Conservation (phyloP, 2,797 vertebrate species). For the Distichodus sexfasciatus region DNA sequence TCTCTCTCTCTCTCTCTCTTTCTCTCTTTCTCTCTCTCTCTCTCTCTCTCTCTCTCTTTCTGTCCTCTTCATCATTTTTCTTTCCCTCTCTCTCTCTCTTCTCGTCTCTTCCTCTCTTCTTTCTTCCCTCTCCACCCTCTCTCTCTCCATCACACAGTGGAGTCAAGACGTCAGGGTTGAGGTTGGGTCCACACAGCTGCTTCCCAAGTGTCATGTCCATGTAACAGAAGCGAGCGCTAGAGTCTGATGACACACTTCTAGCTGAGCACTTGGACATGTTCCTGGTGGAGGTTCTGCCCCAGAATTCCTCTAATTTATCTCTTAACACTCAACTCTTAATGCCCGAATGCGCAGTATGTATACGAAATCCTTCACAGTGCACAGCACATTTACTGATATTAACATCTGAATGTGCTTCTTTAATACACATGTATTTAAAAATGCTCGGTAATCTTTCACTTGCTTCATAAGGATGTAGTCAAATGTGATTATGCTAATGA, state of each 20-base stretch:
- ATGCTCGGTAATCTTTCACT: slow-evolving; percentile 78
- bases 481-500: slow-evolving; percentile 86
- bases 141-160: too few relatives aligned
- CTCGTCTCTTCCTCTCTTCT: too few relatives aligned
- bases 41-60: slow-evolving; percentile 8
- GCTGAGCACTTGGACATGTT: slow-evolving; percentile 66
- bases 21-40: slow-evolving; percentile 28
- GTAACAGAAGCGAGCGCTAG: slow-evolving; percentile 62
- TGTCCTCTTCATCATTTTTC: too few relatives aligned
- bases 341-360: slow-evolving; percentile 61
- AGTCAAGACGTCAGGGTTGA: too few relatives aligned
- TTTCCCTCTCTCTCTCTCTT: too few relatives aligned
- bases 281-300: slow-evolving; percentile 65
- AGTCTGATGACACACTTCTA: slow-evolving; percentile 70
- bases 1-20: too few relatives aligned
- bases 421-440: slow-evolving; percentile 75
- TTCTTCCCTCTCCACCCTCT: too few relatives aligned
- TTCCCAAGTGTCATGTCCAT: too few relatives aligned
- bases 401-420: slow-evolving; percentile 76
- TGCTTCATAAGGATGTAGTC: slow-evolving; percentile 76
- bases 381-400: slow-evolving; percentile 71
- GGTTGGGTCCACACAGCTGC: not conserved
- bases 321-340: slow-evolving; percentile 57
- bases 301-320: slow-evolving; percentile 59
- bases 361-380: slow-evolving; percentile 59